Base-by-base conservation (phyloP, 2,113 vertebrate species). In the Poicephalus meyeri region DNA sequence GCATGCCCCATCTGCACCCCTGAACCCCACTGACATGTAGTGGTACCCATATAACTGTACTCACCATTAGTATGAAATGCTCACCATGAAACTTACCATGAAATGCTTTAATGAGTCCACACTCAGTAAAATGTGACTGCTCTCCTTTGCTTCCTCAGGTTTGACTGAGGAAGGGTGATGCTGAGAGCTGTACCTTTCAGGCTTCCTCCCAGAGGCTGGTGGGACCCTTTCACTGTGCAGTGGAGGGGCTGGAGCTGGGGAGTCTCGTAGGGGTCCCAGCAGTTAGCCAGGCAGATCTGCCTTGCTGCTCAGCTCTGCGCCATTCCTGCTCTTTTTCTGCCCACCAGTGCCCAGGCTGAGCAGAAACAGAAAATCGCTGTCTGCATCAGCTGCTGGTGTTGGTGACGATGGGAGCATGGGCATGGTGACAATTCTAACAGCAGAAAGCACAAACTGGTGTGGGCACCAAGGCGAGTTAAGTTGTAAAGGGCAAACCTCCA, bases 381-480 rank as follows among this genome's bases (percentile, higher is more conserved):
- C n/a, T 64, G 24, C 78, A 42, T 47, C 60, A 63, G 39, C 52
- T 52, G 17, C 74, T 77, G 3, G 2, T 4, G 55, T 7, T 53
- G 46, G 78, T 55, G 42, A n/a, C 0, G 5, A 1, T 7, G 65
- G 60, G 35, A 81, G 10, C 13, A 25, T 2, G 82, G 41, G 26
- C 47, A 46, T 1, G 5, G 74, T 46, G 42, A 96, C 94, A 94
- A 76, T 85, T 96, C 74, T 94, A 88, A 16, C 49, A 61, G 56
- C 74, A 88, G 77, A 64, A 82, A 35, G 28, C 49, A 35, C 78
- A 47, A 39, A 78, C 29, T 16, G 28, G 17, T 77, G 50, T 31
- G 18, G 52, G 29, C 47, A 49, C 46, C 31, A 19, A 74, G 21
- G 28, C 9, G 10, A 69, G 19, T 76, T 33, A 78, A 80, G 61